Evolutionary conservation across 2,113 vertebrate species (phyloP), one percentile per base, ranked within the genome.

Genomic region (Tichodroma muraria): DNA sequence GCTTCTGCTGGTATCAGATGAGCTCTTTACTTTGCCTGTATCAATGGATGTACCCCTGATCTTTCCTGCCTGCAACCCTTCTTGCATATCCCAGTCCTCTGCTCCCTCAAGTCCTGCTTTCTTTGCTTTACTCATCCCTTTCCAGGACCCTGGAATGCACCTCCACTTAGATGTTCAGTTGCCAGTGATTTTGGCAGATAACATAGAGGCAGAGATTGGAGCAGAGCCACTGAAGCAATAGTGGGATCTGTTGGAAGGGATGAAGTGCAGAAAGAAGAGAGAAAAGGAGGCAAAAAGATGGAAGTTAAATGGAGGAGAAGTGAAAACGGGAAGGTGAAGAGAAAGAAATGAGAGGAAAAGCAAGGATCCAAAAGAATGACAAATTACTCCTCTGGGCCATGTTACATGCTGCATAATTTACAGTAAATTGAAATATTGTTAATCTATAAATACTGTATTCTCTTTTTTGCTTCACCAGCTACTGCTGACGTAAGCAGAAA

Each of bases 381-480:
- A 90, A 31, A 93, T 94, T 76, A 59, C 35, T 90, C 81, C 70
- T 85, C 65, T 69, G 61, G 85, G 70, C 53, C 66, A 57, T 68
- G 66, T 61, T 89, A 72, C 47, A 79, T 79, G 65, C 53, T 53
- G 40, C 49, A 69, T 76, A 81, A 89, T 72, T 90, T 84, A 72
- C 35, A 86, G 77, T 69, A 93, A 94, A 94, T 93, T 78, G 92
- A 86, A 96, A 95, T 97, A 93, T 17, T 87, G 61, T 81, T 81
- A 9, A 93, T 94, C 61, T 87, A 20, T 60, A 79, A 95, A 93
- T 83, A 57, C 86, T 95, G 57, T 24, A 93, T 95, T 94, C 86
- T 85, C 28, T 82, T 96, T 80, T 81, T 33, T 45, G 78, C 61
- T 56, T 89, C 83, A 61, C 89, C 92, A 87, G 49, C 80, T 78